Evolutionary conservation across 2,888 invertebrate genomes (phyloP).

Genomic region (Cryptophagus acutangulus): DNA sequence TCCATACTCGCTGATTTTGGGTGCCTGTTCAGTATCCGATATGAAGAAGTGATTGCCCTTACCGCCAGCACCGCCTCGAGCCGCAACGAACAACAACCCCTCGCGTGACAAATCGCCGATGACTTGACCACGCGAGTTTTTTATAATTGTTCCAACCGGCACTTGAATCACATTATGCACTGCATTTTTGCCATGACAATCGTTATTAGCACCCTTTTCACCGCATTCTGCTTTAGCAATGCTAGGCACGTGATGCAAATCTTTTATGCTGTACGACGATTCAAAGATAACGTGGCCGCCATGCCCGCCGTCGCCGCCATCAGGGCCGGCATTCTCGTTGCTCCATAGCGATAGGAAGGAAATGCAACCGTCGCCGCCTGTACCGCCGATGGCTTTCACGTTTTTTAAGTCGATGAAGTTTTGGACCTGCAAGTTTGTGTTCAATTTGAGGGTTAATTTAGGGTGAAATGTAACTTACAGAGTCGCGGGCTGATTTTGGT

Average conservation of each 20-base stretch:
- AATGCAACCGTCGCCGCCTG: slow-evolving; percentile 89
- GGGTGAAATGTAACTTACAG: slow-evolving; percentile 43
- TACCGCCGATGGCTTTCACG: slow-evolving; percentile 71
- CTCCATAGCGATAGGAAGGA: slow-evolving; percentile 77
- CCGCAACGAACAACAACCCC: slow-evolving; percentile 82
- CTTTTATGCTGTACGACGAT: slow-evolving; percentile 64
- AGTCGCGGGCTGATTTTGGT: slow-evolving; percentile 46
- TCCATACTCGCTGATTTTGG: slow-evolving; percentile 81
- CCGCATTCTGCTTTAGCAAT: slow-evolving; percentile 64
- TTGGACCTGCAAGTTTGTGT: slow-evolving; percentile 32
- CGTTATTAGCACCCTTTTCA: slow-evolving; percentile 61
- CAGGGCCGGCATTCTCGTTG: slow-evolving; percentile 89
- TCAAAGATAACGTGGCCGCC: slow-evolving; percentile 90
- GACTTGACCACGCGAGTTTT: slow-evolving; percentile 52
- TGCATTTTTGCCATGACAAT: slow-evolving; percentile 80
- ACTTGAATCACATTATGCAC: slow-evolving; percentile 67
- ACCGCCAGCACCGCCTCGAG: slow-evolving; percentile 93
- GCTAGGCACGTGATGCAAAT: slow-evolving; percentile 62
- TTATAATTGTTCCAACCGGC: slow-evolving; percentile 76
- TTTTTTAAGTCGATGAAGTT: slow-evolving; percentile 66
- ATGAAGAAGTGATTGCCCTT: slow-evolving; percentile 91
- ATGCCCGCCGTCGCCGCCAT: slow-evolving; percentile 95
- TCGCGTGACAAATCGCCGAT: slow-evolving; percentile 64
- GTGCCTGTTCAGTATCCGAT: slow-evolving; percentile 71
- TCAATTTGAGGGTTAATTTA: slow-evolving; percentile 2